These are phyloP conservation scores for Lampris incognitus DNA, from an alignment of 2,113 vertebrate genomes.

Conservation along the genomic window DNA sequence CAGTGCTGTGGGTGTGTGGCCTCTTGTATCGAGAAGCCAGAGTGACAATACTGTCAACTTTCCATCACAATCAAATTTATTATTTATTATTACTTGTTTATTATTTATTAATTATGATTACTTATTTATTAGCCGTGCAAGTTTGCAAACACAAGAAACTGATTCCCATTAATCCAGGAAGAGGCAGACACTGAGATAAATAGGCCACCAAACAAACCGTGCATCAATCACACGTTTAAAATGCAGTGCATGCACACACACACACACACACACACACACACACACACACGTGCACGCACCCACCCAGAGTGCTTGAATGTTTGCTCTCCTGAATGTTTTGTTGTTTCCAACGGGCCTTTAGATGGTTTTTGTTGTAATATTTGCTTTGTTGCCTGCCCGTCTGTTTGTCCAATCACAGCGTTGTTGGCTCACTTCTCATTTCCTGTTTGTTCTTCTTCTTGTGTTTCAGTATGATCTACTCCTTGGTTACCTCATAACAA, in stretches of 20 bases:
- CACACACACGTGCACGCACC: slow-evolving; percentile 7
- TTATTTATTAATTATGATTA: no score
- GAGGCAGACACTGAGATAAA: slow-evolving; percentile 19
- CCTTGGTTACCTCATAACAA: slow-evolving; percentile 84
- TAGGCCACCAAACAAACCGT: slow-evolving; percentile 8
- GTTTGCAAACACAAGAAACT: slow-evolving; percentile 27
- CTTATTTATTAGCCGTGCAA: background rate
- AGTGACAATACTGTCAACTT: no score
- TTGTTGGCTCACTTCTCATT: slow-evolving; percentile 20
- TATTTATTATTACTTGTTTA: no score
- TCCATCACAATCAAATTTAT: no score
- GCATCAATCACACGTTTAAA: slow-evolving; percentile 32
- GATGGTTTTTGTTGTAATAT: slow-evolving; percentile 10
- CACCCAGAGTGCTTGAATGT: background rate
- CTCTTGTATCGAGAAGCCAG: no score
- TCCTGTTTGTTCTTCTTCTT: slow-evolving; percentile 58
- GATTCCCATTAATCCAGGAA: slow-evolving; percentile 11
- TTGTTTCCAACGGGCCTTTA: background rate
- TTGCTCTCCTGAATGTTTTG: slow-evolving; percentile 1
- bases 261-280: background rate
- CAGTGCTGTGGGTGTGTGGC: no score
- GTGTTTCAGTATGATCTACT: slow-evolving; percentile 85
- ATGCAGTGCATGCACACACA: background rate
- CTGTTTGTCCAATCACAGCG: slow-evolving; percentile 12
- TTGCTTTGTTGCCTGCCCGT: background rate